These are phyloP conservation scores for Atta colombica DNA, from an alignment of 1,140 invertebrate species.

Conservation along the genomic window DNA sequence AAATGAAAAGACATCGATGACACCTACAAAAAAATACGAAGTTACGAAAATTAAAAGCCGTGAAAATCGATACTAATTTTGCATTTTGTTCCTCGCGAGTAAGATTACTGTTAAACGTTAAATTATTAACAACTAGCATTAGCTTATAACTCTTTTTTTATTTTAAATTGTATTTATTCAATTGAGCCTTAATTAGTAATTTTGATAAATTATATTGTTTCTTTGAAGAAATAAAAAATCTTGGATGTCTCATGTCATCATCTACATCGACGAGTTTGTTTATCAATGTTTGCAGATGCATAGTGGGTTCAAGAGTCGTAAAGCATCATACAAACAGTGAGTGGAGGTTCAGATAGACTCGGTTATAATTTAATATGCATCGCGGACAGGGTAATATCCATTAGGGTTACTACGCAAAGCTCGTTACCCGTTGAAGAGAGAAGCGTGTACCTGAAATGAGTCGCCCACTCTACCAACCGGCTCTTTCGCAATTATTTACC, in stretches of 20 bases:
- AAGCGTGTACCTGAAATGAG: constrained; percentile 47
- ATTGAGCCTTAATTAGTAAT: too few species aligned
- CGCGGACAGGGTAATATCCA: constrained; percentile 68
- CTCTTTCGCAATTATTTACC: constrained; percentile 62
- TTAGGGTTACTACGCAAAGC: constrained; percentile 66
- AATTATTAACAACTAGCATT: too few species aligned
- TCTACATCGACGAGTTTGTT: constrained; percentile 14
- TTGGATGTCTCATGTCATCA: not conserved
- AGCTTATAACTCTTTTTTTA: too few species aligned
- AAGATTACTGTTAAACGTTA: too few species aligned
- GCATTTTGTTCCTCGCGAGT: too few species aligned
- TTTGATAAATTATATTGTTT: constrained; percentile 1
- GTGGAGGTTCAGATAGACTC: constrained; percentile 27
- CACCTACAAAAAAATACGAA: too few species aligned
- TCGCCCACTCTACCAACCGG: constrained; percentile 36
- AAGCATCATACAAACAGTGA: constrained; percentile 16
- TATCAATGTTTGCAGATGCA: constrained; percentile 36
- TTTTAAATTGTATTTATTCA: too few species aligned
- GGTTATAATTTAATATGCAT: constrained; percentile 65
- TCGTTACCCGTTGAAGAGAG: constrained; percentile 58
- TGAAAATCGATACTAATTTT: too few species aligned
- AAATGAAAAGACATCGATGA: too few species aligned
- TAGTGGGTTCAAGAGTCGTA: constrained; percentile 37
- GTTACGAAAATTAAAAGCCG: too few species aligned
- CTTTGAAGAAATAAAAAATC: not conserved